Conservation (phyloP, 2,797 vertebrate species). For the Hylomyscus alleni region DNA sequence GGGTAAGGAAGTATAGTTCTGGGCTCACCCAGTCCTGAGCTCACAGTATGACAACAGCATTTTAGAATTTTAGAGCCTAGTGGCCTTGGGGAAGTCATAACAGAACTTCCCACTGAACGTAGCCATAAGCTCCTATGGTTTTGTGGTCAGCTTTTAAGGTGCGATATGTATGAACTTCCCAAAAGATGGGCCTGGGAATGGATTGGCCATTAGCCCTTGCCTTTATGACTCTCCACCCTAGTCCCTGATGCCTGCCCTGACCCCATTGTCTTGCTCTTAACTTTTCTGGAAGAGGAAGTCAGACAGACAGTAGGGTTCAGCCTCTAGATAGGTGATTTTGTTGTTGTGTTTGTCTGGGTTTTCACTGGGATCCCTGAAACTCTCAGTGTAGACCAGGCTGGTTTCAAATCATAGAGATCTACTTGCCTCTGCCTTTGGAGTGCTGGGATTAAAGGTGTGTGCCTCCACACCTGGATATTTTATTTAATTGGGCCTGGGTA, state of each 20-base stretch:
- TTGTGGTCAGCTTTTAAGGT: neutral
- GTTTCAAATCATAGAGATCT: neutral
- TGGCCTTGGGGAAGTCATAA: neutral
- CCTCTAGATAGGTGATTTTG: neutral
- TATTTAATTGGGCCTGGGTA: neutral
- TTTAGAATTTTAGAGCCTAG: neutral
- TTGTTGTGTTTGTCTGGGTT: neutral
- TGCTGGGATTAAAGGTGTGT: neutral
- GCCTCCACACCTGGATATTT: neutral
- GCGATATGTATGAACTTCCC: neutral
- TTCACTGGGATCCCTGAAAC: too few relatives aligned
- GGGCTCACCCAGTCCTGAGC: neutral
- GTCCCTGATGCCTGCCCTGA: neutral
- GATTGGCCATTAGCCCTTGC: neutral
- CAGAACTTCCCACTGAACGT: neutral
- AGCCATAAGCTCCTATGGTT: neutral
- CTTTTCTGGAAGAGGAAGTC: neutral
- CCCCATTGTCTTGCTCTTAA: neutral
- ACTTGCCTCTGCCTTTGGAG: neutral
- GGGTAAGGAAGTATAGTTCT: neutral
- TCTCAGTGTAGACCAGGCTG: neutral
- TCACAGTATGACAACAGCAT: neutral
- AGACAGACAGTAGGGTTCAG: neutral
- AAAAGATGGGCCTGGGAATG: neutral
- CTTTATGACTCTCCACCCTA: neutral